These are phyloP conservation scores for Pycnonotus jocosus DNA, from an alignment of 2,113 vertebrate species.

Conservation along the genomic window DNA sequence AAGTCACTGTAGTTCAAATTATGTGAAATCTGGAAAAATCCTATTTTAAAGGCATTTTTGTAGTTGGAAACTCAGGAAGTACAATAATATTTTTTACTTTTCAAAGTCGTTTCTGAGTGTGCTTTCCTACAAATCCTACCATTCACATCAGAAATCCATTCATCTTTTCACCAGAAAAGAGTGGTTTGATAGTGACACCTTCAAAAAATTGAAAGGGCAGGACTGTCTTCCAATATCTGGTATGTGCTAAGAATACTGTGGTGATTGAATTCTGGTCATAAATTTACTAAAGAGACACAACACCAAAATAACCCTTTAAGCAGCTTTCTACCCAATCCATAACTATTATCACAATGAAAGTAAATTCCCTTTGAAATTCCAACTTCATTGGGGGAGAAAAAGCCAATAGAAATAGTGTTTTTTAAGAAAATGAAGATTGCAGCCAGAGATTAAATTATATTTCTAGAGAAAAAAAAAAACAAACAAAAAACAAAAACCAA, in stretches of 20 bases:
- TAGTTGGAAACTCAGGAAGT: not conserved
- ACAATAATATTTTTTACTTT: not conserved
- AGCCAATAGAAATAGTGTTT: not conserved
- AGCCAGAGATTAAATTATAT: not conserved
- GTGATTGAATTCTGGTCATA: not conserved
- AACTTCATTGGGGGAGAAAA: accelerated
- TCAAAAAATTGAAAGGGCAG: not conserved
- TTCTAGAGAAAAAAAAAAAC: not conserved
- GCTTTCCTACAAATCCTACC: not conserved
- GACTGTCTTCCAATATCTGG: not conserved
- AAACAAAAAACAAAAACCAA: too few species aligned
- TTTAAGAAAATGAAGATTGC: not conserved
- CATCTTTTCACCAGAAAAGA: not conserved
- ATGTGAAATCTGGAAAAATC: not conserved
- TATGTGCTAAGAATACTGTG: not conserved
- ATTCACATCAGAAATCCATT: not conserved
- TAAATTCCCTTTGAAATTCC: not conserved
- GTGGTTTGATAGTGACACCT: not conserved
- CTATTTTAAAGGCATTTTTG: not conserved
- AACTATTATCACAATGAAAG: not conserved
- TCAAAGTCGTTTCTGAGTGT: not conserved
- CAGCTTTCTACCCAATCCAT: not conserved
- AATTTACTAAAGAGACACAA: not conserved
- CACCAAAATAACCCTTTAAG: not conserved
- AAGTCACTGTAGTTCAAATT: not conserved